Evolutionary conservation across 2,113 vertebrate species (phyloP).

Genomic region (Anguilla rostrata): DNA sequence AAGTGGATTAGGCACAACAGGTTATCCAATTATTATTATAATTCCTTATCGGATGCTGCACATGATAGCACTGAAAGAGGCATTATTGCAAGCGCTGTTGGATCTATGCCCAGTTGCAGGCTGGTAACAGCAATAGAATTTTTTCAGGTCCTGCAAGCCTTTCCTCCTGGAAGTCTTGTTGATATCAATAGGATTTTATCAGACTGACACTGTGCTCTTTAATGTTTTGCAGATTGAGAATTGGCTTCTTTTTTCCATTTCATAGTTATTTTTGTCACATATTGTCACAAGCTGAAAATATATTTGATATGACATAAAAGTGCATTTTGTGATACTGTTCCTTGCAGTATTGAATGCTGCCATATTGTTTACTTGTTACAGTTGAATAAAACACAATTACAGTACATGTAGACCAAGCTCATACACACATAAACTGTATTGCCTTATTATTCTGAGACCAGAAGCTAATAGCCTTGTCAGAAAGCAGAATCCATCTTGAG

Average conservation of each 20-base stretch:
- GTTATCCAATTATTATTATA: conserved; percentile 13
- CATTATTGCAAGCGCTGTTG: background rate
- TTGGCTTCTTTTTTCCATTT: too few relatives aligned
- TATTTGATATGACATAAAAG: too few relatives aligned
- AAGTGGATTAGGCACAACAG: conserved; percentile 11
- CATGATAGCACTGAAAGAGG: conserved; percentile 2
- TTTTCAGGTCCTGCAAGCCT: too few relatives aligned
- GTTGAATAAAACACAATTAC: conserved; percentile 51
- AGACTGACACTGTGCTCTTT: too few relatives aligned
- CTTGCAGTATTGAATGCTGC: conserved; percentile 9
- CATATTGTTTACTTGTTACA: conserved; percentile 44
- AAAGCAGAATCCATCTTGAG: conserved; percentile 53
- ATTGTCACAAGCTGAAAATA: too few relatives aligned
- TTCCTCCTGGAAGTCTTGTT: too few relatives aligned
- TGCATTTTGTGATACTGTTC: conserved; percentile 13
- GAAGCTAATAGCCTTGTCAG: conserved; percentile 48
- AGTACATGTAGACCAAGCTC: conserved; percentile 38
- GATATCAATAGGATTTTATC: too few relatives aligned
- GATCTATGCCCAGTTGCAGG: background rate
- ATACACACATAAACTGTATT: conserved; percentile 33
- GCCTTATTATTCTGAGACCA: conserved; percentile 47
- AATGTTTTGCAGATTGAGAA: too few relatives aligned
- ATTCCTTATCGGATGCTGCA: background rate
- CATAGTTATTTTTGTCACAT: too few relatives aligned
- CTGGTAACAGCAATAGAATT: background rate